These are phyloP conservation scores for Calypte anna DNA, from an alignment of 2,113 vertebrate species.

Conservation along the genomic window DNA sequence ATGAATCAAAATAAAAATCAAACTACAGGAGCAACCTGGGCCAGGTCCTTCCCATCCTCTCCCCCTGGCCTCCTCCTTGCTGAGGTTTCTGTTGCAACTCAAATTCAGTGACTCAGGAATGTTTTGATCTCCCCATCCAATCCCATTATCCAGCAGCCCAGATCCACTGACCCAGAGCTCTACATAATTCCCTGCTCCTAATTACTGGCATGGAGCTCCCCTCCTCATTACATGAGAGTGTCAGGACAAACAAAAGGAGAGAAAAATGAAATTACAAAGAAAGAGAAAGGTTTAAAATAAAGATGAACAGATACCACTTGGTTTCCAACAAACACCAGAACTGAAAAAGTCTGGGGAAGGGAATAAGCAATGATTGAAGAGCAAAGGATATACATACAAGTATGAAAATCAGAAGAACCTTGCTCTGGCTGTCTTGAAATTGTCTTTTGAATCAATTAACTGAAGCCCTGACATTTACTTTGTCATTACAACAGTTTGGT, in stretches of 20 bases:
- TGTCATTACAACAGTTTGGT: background rate
- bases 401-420: background rate
- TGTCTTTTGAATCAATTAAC: background rate
- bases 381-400: background rate
- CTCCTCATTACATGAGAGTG: background rate
- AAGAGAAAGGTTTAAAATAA: accelerated
- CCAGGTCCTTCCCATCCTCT: background rate
- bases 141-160: slow-evolving; percentile 33
- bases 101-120: slow-evolving; percentile 20
- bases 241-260: background rate
- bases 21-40: background rate
- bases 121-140: slow-evolving; percentile 42
- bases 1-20: background rate
- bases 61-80: no score
- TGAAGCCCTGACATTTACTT: background rate
- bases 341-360: background rate
- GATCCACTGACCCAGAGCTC: slow-evolving; percentile 57
- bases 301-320: accelerated
- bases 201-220: background rate
- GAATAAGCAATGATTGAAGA: background rate
- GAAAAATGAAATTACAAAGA: background rate
- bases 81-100: background rate
- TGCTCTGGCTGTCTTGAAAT: background rate
- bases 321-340: background rate
- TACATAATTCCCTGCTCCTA: background rate